phyloP scores from a whole-genome alignment of 2,797 vertebrate genomes.

The Scolopax bukidnonensis region DNA sequence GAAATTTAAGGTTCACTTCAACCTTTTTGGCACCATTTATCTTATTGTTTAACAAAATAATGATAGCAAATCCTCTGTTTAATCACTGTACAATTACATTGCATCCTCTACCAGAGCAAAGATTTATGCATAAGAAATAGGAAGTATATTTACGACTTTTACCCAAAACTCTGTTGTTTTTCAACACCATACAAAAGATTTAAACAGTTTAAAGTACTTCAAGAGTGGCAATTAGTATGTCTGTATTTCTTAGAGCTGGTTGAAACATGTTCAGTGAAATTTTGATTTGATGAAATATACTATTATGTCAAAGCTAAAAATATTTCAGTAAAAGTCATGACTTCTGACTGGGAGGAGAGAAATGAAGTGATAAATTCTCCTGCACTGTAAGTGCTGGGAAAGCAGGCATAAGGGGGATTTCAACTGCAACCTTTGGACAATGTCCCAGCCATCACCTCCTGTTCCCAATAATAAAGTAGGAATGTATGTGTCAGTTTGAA shows the following conservation, averaged over 20 bases:
- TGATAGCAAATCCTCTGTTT: neutral
- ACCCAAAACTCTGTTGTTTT: neutral
- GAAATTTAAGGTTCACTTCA: neutral
- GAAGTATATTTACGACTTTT: neutral
- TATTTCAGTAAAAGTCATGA: neutral
- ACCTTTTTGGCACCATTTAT: neutral
- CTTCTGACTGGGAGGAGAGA: neutral
- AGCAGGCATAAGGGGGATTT: neutral
- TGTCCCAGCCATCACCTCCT: neutral
- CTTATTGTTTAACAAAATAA: neutral
- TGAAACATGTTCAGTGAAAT: neutral
- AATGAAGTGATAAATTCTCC: slow-evolving; percentile 18
- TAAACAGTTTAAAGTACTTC: neutral
- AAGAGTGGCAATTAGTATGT: neutral
- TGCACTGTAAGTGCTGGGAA: neutral
- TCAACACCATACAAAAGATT: neutral
- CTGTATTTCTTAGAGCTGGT: neutral
- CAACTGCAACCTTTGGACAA: neutral
- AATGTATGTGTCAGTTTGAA: neutral
- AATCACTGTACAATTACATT: neutral
- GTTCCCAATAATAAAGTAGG: neutral
- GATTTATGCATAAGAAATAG: neutral
- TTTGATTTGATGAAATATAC: neutral
- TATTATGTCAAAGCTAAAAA: neutral
- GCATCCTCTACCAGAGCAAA: neutral